Evolutionary conservation across 1,140 invertebrate species (phyloP).

Genomic region (Limonius californicus): DNA sequence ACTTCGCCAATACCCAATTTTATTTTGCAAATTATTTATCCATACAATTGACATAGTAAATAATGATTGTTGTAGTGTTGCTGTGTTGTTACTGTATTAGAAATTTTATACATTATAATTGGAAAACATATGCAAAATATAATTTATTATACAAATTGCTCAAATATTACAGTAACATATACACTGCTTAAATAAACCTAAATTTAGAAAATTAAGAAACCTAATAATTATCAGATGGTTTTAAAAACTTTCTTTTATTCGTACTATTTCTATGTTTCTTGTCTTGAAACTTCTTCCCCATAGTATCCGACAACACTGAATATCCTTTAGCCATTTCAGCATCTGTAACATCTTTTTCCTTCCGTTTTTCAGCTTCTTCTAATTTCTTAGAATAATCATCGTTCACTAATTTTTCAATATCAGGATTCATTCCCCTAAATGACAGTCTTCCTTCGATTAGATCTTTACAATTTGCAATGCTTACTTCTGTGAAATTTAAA

Average conservation of each 20-base stretch:
- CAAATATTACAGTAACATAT: too few species aligned
- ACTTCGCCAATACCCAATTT: too few species aligned
- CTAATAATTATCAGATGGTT: conserved; percentile 33
- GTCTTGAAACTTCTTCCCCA: conserved; percentile 46
- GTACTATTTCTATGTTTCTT: conserved; percentile 35
- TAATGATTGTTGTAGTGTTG: too few species aligned
- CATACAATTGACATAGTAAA: too few species aligned
- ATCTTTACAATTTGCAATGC: conserved; percentile 70
- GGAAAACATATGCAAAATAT: too few species aligned
- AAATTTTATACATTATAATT: too few species aligned
- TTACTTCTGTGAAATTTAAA: conserved; percentile 67
- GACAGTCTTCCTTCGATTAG: conserved; percentile 78
- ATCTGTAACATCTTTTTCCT: conserved; percentile 65
- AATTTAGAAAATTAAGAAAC: not conserved
- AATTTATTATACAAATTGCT: too few species aligned
- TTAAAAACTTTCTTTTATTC: conserved; percentile 35
- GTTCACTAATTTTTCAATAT: conserved; percentile 71
- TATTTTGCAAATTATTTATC: too few species aligned
- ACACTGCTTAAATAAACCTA: too few species aligned
- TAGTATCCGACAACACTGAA: conserved; percentile 46
- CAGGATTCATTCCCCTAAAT: conserved; percentile 85
- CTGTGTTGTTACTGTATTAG: too few species aligned
- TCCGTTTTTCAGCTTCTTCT: conserved; percentile 46
- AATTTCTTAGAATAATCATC: conserved; percentile 50
- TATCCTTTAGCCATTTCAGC: conserved; percentile 62